Evolutionary conservation across 2,797 vertebrate species (phyloP).

Genomic region (Hirundo rustica): DNA sequence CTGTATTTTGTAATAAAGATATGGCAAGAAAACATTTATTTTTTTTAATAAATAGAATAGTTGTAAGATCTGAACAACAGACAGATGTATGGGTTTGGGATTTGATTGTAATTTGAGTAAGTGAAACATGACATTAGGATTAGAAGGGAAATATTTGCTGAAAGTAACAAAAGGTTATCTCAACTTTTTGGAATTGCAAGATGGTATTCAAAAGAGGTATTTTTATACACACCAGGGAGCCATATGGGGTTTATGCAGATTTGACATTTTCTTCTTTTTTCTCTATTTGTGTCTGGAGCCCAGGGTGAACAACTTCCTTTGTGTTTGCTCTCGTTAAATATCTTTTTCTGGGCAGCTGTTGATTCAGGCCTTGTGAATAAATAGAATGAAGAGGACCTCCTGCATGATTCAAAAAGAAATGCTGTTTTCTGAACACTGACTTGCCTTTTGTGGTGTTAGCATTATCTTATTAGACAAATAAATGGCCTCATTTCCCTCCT

Average conservation of each 20-base stretch:
- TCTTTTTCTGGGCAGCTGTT: slow-evolving; percentile 24
- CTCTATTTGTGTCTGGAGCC: slow-evolving; percentile 10
- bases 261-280: slow-evolving; percentile 56
- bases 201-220: background rate
- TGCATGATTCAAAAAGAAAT: background rate
- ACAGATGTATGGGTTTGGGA: background rate
- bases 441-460: background rate
- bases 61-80: background rate
- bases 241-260: slow-evolving; percentile 40
- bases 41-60: background rate
- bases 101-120: background rate
- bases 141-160: background rate
- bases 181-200: background rate
- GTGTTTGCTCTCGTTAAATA: slow-evolving; percentile 32
- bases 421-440: background rate
- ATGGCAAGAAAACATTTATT: background rate
- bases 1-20: background rate
- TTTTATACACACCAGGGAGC: slow-evolving; percentile 9
- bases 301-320: background rate
- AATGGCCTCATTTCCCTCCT: background rate
- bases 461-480: background rate
- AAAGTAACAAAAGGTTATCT: slow-evolving; percentile 21
- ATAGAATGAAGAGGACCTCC: background rate
- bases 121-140: background rate
- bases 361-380: background rate